These are phyloP conservation scores for Alsophila aescularia DNA, from an alignment of 2,888 invertebrate species.

Conservation along the genomic window DNA sequence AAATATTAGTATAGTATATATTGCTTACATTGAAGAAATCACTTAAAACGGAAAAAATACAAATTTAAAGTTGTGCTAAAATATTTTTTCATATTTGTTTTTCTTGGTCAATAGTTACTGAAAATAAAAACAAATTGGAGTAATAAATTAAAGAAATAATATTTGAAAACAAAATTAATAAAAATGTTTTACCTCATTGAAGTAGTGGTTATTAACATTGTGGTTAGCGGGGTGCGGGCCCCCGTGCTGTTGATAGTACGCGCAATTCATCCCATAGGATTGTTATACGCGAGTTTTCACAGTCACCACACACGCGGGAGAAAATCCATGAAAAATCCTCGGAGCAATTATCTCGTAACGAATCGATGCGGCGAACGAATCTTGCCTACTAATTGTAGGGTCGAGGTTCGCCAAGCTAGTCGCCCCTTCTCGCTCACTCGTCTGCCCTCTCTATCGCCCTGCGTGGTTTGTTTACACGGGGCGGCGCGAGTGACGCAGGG, in stretches of 20 bases:
- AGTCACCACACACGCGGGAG: slow-evolving; percentile 66
- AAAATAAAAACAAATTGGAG: too few relatives aligned
- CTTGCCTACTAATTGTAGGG: slow-evolving; percentile 84
- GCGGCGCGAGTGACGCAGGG: slow-evolving; percentile 71
- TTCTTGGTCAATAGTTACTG: too few relatives aligned
- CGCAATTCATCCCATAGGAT: slow-evolving; percentile 79
- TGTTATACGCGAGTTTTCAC: slow-evolving; percentile 51
- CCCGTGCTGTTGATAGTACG: slow-evolving; percentile 79
- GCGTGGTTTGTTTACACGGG: slow-evolving; percentile 69
- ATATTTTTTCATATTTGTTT: too few relatives aligned
- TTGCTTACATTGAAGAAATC: too few relatives aligned
- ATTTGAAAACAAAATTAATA: slow-evolving; percentile 1
- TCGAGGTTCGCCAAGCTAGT: slow-evolving; percentile 60
- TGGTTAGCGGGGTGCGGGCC: slow-evolving; percentile 72
- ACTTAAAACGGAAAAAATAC: too few relatives aligned
- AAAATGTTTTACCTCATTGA: slow-evolving; percentile 72
- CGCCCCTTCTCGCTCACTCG: slow-evolving; percentile 57
- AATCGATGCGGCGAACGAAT: slow-evolving; percentile 83
- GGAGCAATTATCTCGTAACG: slow-evolving; percentile 82
- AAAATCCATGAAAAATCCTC: slow-evolving; percentile 66
- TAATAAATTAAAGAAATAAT: not conserved
- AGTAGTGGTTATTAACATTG: slow-evolving; percentile 75
- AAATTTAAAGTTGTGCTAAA: too few relatives aligned
- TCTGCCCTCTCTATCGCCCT: slow-evolving; percentile 56
- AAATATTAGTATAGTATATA: too few relatives aligned